Evolutionary conservation across 2,113 vertebrate species (phyloP).

Genomic region (Donacobius atricapilla): DNA sequence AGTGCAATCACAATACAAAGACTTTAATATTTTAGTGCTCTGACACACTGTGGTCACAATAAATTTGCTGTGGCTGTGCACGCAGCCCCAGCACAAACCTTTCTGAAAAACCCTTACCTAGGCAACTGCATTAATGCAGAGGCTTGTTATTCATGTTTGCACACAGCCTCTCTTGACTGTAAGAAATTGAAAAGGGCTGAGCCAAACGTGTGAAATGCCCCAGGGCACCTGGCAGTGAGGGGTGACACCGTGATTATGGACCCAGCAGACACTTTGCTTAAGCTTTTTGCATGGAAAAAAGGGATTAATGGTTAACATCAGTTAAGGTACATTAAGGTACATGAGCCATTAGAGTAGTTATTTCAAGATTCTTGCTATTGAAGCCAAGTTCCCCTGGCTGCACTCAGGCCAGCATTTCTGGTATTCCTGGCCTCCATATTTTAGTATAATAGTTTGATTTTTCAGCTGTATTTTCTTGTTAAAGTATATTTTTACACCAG

Average conservation of each 20-base stretch:
- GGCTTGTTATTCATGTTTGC: not conserved
- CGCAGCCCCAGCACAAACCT: not conserved
- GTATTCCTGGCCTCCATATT: not conserved
- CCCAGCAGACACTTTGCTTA: not conserved
- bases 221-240: accelerated
- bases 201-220: not conserved
- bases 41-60: not conserved
- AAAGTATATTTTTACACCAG: not conserved
- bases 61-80: slow-evolving; percentile 1
- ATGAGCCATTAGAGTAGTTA: not conserved
- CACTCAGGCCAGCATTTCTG: not conserved
- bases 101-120: not conserved
- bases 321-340: too few relatives aligned
- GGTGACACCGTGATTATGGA: accelerated
- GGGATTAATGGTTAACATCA: not conserved
- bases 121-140: not conserved
- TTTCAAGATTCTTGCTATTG: not conserved
- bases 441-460: not conserved
- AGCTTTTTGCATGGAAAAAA: not conserved
- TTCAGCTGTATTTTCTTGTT: not conserved
- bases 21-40: slow-evolving; percentile 24
- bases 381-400: not conserved
- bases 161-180: not conserved
- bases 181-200: not conserved
- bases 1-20: not conserved